Evolutionary conservation across 2,888 invertebrate species (phyloP).

Genomic region (Cerastis rubricosa): DNA sequence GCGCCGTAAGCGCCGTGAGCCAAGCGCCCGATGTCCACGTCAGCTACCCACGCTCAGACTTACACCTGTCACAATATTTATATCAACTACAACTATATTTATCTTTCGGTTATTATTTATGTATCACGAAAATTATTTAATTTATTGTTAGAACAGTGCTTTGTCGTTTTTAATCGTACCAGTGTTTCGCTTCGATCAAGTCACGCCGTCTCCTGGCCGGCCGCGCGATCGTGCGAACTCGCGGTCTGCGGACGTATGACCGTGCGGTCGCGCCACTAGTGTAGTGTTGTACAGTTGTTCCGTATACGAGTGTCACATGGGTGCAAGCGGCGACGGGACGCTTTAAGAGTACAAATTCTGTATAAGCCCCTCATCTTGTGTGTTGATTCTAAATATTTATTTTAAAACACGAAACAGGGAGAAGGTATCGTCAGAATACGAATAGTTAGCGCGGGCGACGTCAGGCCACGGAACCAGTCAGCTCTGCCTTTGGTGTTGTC

Average conservation of each 20-base stretch:
- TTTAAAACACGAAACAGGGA: slow-evolving; percentile 85
- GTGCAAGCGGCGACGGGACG: slow-evolving; percentile 86
- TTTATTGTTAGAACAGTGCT: slow-evolving; percentile 79
- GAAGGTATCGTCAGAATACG: slow-evolving; percentile 79
- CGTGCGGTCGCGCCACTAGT: slow-evolving; percentile 33
- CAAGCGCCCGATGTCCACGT: slow-evolving; percentile 58
- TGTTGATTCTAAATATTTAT: slow-evolving; percentile 88
- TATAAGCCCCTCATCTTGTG: slow-evolving; percentile 91
- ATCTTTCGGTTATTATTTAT: slow-evolving; percentile 83
- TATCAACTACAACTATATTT: slow-evolving; percentile 78
- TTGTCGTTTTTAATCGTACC: slow-evolving; percentile 76
- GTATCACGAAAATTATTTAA: slow-evolving; percentile 79
- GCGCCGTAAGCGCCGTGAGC: slow-evolving; percentile 52
- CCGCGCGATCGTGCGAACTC: slow-evolving; percentile 29
- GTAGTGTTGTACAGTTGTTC: slow-evolving; percentile 63
- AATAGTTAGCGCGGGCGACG: slow-evolving; percentile 81
- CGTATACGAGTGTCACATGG: slow-evolving; percentile 67
- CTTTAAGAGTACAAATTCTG: slow-evolving; percentile 94
- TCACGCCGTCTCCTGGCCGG: slow-evolving; percentile 67
- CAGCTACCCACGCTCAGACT: slow-evolving; percentile 73
- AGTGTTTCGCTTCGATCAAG: slow-evolving; percentile 82
- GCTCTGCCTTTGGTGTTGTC: slow-evolving; percentile 89
- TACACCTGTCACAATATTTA: slow-evolving; percentile 71
- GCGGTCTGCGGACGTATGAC: background rate
- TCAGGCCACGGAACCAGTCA: slow-evolving; percentile 79